A percentile compares a stretch with the other conserved stretches of the same genome.
These are phyloP conservation scores for Pandemis heparana DNA, from an alignment of 2,888 invertebrate species.

Conservation along the genomic window DNA sequence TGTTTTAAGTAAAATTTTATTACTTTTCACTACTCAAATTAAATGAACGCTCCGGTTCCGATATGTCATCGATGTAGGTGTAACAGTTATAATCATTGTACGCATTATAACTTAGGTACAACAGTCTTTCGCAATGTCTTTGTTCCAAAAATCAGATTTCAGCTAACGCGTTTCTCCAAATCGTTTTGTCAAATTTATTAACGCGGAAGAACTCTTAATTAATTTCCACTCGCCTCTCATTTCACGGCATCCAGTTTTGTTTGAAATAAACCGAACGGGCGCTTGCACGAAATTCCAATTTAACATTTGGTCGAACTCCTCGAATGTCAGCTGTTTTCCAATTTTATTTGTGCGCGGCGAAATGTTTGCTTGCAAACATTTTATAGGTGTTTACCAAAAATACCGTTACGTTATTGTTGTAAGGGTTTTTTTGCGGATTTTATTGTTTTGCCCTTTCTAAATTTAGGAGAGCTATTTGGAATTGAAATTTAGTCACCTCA, in stretches of 20 bases:
- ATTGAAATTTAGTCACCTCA: neutral
- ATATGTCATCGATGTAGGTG: no score
- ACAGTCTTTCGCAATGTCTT: neutral
- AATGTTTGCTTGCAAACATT: slow-evolving; percentile 32
- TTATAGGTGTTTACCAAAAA: slow-evolving; percentile 34
- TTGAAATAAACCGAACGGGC: slow-evolving; percentile 22
- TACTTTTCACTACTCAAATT: neutral
- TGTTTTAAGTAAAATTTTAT: slow-evolving; percentile 4
- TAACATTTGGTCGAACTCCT: slow-evolving; percentile 30
- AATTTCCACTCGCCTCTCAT: slow-evolving; percentile 27
- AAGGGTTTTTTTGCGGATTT: slow-evolving; percentile 31
- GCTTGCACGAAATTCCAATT: slow-evolving; percentile 32
- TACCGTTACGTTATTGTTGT: slow-evolving; percentile 14
- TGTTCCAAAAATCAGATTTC: neutral
- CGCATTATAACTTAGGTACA: neutral
- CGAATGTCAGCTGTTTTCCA: slow-evolving; percentile 35
- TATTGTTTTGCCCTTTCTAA: slow-evolving; percentile 15
- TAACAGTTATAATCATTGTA: no score
- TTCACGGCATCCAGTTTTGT: slow-evolving; percentile 28
- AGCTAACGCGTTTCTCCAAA: neutral
- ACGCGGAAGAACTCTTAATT: slow-evolving; percentile 35
- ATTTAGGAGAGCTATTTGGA: neutral
- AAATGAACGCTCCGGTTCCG: no score
- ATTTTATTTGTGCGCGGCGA: slow-evolving; percentile 30
- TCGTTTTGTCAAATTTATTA: slow-evolving; percentile 15